A percentile compares a stretch with the other conserved stretches of the same genome.
phyloP scores from a whole-genome alignment of 2,888 invertebrate genomes.

The Stenodera caucasica region DNA sequence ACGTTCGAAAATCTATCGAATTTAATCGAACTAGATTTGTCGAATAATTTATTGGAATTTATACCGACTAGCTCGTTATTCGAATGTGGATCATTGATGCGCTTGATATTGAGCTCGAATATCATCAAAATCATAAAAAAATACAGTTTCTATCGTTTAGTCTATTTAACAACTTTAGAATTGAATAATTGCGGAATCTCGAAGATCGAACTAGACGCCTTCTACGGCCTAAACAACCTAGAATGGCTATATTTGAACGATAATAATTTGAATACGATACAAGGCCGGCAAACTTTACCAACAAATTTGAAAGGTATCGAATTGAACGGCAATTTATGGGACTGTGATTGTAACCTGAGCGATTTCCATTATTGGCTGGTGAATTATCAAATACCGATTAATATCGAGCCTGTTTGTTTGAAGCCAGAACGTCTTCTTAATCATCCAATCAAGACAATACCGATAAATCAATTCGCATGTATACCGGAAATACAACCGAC shows the following conservation, averaged over 20 bases:
- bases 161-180: conserved; percentile 78
- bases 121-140: conserved; percentile 74
- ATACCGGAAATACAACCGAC: conserved; percentile 77
- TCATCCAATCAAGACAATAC: conserved; percentile 67
- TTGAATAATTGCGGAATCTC: conserved; percentile 79
- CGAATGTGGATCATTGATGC: conserved; percentile 80
- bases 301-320: conserved; percentile 74
- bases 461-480: conserved; percentile 74
- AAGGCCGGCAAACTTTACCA: conserved; percentile 72
- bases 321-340: conserved; percentile 85
- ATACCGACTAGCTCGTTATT: conserved; percentile 80
- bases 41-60: conserved; percentile 75
- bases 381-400: conserved; percentile 74
- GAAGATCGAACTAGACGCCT: conserved; percentile 67
- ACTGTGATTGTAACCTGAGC: conserved; percentile 81
- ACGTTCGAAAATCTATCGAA: conserved; percentile 86
- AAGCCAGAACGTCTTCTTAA: conserved; percentile 70
- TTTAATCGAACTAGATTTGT: conserved; percentile 85
- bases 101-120: conserved; percentile 78
- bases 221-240: conserved; percentile 66
- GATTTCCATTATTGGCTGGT: conserved; percentile 78
- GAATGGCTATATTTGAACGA: conserved; percentile 85
- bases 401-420: conserved; percentile 77
- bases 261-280: conserved; percentile 75
- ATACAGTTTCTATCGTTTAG: conserved; percentile 73